Base-by-base conservation (phyloP, 2,113 vertebrate genomes). In the Rostratula benghalensis region DNA sequence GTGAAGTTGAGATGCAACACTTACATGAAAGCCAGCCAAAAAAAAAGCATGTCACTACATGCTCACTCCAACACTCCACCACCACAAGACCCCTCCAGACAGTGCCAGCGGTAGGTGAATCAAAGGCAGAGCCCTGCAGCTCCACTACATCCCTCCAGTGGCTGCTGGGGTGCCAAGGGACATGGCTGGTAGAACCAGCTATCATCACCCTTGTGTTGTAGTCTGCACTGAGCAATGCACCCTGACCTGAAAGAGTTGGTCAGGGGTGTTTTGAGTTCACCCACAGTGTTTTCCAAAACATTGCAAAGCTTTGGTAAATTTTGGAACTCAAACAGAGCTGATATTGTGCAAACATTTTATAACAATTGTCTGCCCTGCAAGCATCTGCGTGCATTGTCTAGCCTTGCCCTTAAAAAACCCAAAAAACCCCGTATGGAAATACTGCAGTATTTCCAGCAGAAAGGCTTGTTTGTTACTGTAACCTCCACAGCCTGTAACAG, bases 181-280 rank as follows among this genome's bases (percentile, higher is more conserved):
- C 9, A 3, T 50, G 18, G n/a, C 1, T 4, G 45, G 74, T 31
- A 48, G 35, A 53, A 2, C 14, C 2, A 11, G 9, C 9, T 3
- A 5, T 16, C 79, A 17, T 28, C 17, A 43, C 0, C 0, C 35
- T 27, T 9, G 10, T 24, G n/a, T 28, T 0, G 10, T 13, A 25
- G 1, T 31, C 45, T 68, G 68, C 51, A 6, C 10, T 3, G 27
- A 43, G n/a, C n/a, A 6, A 27, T 3, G 1, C 3, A 19, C 7
- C 28, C 51, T 46, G 35, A 22, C 35, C 7, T 4, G 3, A 6
- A 80, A 65, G 18, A 43, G 20, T 1, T 13, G 12, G 11, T 37
- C 56, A 14, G 37, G 18, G 35, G 30, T 1, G 2, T n/a, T 75
- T 30, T 6, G 5, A 31, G 54, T 43, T 75, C 6, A 3, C 71